Evolutionary conservation across 2,797 vertebrate species (phyloP), one percentile per base, ranked within the genome.

Genomic region (Iguana delicatissima): DNA sequence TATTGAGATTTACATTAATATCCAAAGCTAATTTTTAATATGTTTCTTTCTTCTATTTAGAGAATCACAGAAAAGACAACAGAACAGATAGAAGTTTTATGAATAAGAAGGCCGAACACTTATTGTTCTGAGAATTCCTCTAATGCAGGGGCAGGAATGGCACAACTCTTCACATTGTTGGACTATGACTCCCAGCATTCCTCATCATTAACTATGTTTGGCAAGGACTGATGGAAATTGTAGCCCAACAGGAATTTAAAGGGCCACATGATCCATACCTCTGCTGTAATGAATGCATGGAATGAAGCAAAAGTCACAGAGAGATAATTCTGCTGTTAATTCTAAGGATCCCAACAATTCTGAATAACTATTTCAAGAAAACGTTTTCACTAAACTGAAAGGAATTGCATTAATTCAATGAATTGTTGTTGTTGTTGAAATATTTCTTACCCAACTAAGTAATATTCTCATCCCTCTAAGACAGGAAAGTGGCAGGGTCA

Each of bases 331-430:
- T 73, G n/a, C 8, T 80, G 35, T 50, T 79, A 18, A 13, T 55
- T 67, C 73, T 73, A 87, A 87, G 42, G 24, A 64, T 72, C 74
- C 32, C 55, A 55, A 38, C 13, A 7, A 46, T 64, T 87, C 69
- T 89, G 57, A 77, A 52, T 50, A 77, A 42, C 42, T 26, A 42
- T 85, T 84, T 67, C 42, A 77, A 67, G 29, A 64, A 77, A 90
- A 55, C 35, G 64, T 88, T 86, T n/a, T 52, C 6, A 84, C 14
- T 46, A 79, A 79, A 86, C 4, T 80, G n/a, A 29, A 91, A 85
- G 80, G 22, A 50, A 13, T 35, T 91, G 46, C 8, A 8, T 10
- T 52, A 52, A 52, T 52, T 52, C 52, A 52, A 52, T 52, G 52
- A 52, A 8, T 52, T 52, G 9, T 52, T 52, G 42, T 42, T 42